Evolutionary conservation across 2,113 vertebrate genomes (phyloP), one percentile per base, ranked within the genome.

Genomic region (Pelmatolapia mariae): DNA sequence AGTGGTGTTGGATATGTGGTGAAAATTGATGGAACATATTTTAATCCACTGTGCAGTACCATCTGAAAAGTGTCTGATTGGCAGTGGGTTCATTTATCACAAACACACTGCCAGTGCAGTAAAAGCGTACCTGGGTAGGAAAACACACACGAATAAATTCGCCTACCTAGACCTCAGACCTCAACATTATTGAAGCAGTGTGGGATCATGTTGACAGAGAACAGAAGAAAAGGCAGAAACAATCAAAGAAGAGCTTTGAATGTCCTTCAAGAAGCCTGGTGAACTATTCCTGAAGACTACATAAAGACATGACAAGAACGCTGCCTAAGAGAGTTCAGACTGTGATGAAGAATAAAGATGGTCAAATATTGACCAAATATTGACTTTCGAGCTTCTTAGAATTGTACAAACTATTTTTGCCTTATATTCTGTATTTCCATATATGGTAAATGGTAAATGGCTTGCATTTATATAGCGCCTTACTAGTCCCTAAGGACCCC

Each of bases 161-260:
- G 0, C 36, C n/a, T 22, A 11, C 10, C 10, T 11, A 36, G 18
- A 36, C 19, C 33, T 38, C 4, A 3, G 1, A 40, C 0, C 36
- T 68, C 19, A 68, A 40, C 33, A 68, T 68, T 68, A 68, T 40
- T 40, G 63, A 68, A 68, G 63, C 11, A 68, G 11, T 0, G n/a
- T 40, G 63, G 19, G 33, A 68, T 68, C 63, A 40, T 68, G 33
- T 68, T 68, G 2, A 24, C n/a, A 2, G 33, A 68, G 1, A 5
- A 66, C 19, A 66, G 61, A 66, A 66, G 6, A 66, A 68, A 68
- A 13, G 19, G 61, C 61, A 68, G 61, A 38, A 38, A 68, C 19
- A 38, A 22, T 3, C 33, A 68, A 38, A 68, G 61, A 66, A 0
- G 61, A 38, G 33, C 4, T 71, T 43, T 71, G n/a, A 71, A 71